Conservation (phyloP, 2,888 invertebrate genomes). For the Cerastoderma edule region DNA sequence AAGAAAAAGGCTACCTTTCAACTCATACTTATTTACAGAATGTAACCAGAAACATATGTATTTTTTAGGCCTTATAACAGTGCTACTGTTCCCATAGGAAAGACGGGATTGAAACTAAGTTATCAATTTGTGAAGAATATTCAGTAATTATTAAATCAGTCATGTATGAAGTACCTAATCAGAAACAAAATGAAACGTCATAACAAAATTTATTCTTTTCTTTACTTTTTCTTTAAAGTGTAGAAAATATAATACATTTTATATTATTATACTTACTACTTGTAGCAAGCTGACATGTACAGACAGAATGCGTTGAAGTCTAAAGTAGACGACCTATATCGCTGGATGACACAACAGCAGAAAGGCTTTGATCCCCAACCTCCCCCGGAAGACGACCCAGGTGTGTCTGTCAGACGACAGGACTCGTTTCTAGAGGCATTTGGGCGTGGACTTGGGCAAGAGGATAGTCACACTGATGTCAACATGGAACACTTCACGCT, state of each 20-base stretch:
- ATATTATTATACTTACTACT: neutral
- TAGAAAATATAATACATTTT: neutral
- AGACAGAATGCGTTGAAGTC: constrained; percentile 46
- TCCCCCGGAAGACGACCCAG: constrained; percentile 70
- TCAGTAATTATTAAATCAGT: too few species aligned
- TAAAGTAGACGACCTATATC: constrained; percentile 88
- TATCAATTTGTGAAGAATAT: too few species aligned
- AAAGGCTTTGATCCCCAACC: constrained; percentile 77
- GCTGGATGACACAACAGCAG: constrained; percentile 97
- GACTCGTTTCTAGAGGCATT: constrained; percentile 80
- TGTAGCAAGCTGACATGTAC: constrained; percentile 12
- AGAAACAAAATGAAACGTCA: too few species aligned
- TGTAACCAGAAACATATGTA: too few species aligned
- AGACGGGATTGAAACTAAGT: too few species aligned
- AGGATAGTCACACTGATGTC: constrained; percentile 77
- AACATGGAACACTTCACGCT: constrained; percentile 75
- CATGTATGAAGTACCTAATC: too few species aligned
- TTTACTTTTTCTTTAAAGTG: too few species aligned
- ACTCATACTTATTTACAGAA: too few species aligned
- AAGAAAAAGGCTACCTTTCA: too few species aligned
- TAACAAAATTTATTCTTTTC: too few species aligned
- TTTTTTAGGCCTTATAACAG: too few species aligned
- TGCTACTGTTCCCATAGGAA: too few species aligned
- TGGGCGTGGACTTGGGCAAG: constrained; percentile 81
- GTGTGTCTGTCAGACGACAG: constrained; percentile 71